Evolutionary conservation across 1,140 invertebrate species (phyloP), one percentile per base, ranked within the genome.

Genomic region (Musca domestica): DNA sequence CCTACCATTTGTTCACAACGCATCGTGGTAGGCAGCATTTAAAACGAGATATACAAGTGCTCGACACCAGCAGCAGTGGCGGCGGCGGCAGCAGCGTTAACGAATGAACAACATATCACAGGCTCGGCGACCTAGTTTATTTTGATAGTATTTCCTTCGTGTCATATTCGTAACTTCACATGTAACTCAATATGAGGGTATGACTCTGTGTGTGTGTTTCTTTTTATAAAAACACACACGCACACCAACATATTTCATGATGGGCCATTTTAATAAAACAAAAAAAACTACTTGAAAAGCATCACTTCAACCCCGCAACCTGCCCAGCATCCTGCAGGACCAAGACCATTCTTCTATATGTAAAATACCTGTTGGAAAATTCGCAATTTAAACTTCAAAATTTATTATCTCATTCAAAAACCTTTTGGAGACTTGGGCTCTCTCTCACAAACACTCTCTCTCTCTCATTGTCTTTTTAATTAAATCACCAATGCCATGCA

Each of bases 271-370:
- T 27, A 58, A 58, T 58, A 17, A 30, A 30, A 58, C 25, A 22
- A 23, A 54, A 23, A 25, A 7, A 17, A 25, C 22, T 41, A 34
- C n/a, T n/a, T n/a, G n/a, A n/a, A n/a, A n/a, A n/a, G n/a, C n/a
- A n/a, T n/a, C n/a, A n/a, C n/a, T n/a, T n/a, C n/a, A n/a, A n/a
- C n/a, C n/a, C n/a, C n/a, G n/a, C n/a, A n/a, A n/a, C n/a, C n/a
- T n/a, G n/a, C n/a, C 30, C 46, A 65, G 64, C 64, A 49, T 65
- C 64, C 64, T 65, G 23, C 20, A 65, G 64, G 64, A 65, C 17
- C 22, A 3, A 27, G 2, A 19, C n/a, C 25, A 17, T 22, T 12
- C 7, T 51, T 61, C 27, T 49, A 23, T 23, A 23, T 52, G 19
- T 20, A 52, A 20, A 23, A 23, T 51, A 65, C 64, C 64, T 65